Conservation (phyloP, 2,888 invertebrate genomes). For the Cryptophagus acutangulus region DNA sequence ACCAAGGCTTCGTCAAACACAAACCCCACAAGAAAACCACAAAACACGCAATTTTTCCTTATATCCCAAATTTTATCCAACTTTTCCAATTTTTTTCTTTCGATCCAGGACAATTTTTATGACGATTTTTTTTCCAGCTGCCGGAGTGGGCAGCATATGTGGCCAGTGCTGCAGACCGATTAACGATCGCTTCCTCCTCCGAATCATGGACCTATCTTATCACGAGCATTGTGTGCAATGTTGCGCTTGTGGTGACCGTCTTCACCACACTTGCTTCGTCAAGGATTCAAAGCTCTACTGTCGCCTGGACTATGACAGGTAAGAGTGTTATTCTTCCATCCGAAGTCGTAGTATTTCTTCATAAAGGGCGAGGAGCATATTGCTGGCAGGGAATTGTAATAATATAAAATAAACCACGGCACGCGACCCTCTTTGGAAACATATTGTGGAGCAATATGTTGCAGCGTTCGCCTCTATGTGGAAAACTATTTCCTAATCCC, state of each 20-base stretch:
- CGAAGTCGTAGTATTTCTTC: conserved; percentile 9
- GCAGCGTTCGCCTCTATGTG: conserved; percentile 10
- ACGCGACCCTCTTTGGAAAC: conserved; percentile 39
- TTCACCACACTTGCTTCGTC: conserved; percentile 71
- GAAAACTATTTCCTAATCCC: conserved; percentile 3
- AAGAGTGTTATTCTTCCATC: no score
- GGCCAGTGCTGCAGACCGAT: conserved; percentile 67
- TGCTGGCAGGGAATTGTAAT: conserved; percentile 7
- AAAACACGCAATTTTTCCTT: no score
- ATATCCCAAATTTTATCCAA: no score
- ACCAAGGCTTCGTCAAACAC: no score
- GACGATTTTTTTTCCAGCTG: conserved; percentile 33
- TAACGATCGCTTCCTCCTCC: conserved; percentile 69
- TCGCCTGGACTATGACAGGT: conserved; percentile 76
- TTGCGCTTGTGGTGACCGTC: conserved; percentile 63
- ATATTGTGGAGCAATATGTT: conserved; percentile 37
- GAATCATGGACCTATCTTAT: conserved; percentile 68
- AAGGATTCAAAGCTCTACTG: conserved; percentile 72
- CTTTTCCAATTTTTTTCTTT: no score
- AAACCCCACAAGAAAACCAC: no score
- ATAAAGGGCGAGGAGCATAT: no score
- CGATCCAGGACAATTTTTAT: no score
- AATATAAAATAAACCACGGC: conserved; percentile 42
- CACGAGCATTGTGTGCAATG: conserved; percentile 76
- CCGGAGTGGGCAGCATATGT: conserved; percentile 50